These are phyloP conservation scores for Sitta carolinensis DNA, from an alignment of 2,797 vertebrate genomes.

Conservation along the genomic window DNA sequence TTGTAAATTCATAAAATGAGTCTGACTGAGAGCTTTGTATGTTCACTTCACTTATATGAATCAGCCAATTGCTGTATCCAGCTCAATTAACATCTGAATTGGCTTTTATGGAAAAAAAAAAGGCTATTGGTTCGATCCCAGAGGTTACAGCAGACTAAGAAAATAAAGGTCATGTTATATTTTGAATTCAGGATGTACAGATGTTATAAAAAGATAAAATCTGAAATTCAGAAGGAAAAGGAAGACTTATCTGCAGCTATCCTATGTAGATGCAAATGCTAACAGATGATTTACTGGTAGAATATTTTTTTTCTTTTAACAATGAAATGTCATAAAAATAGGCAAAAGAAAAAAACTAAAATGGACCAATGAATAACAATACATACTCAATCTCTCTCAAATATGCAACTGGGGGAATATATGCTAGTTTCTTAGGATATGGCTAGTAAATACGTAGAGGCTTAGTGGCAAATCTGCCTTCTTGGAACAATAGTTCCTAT, in stretches of 20 bases:
- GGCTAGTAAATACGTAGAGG: slow-evolving; percentile 46
- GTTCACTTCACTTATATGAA: neutral
- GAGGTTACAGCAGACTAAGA: slow-evolving; percentile 11
- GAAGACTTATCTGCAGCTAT: neutral
- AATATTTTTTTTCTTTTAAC: neutral
- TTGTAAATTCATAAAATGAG: neutral
- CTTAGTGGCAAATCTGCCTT: slow-evolving; percentile 36
- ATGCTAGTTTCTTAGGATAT: slow-evolving; percentile 21
- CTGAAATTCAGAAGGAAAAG: neutral
- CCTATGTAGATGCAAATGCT: slow-evolving; percentile 33
- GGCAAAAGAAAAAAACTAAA: slow-evolving; percentile 14
- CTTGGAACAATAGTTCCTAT: slow-evolving; percentile 32
- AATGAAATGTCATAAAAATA: slow-evolving; percentile 47
- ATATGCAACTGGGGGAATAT: slow-evolving; percentile 21
- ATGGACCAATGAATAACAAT: slow-evolving; percentile 31
- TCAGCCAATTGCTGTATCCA: neutral
- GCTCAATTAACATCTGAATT: slow-evolving; percentile 38
- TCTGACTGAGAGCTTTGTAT: neutral
- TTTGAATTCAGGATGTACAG: slow-evolving; percentile 24
- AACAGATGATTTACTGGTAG: slow-evolving; percentile 28
- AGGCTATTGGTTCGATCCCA: neutral
- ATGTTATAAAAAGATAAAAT: slow-evolving; percentile 33
- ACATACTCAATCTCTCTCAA: slow-evolving; percentile 30
- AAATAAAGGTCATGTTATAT: slow-evolving; percentile 29
- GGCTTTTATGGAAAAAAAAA: neutral